Base-by-base conservation (phyloP, 2,113 vertebrate species). In the Phrynocephalus versicolor region DNA sequence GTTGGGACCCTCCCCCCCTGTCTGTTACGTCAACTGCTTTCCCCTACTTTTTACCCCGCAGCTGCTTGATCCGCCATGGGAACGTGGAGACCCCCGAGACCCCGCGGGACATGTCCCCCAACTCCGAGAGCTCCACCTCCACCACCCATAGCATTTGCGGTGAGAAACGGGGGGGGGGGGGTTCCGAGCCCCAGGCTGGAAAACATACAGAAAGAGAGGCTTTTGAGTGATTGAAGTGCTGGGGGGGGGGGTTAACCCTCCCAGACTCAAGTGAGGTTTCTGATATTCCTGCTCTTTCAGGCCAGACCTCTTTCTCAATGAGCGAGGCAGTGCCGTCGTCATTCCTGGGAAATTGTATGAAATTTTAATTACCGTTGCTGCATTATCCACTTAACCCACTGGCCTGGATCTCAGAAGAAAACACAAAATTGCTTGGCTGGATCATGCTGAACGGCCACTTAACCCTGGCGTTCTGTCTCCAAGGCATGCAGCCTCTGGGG, bases 111-210 rank as follows among this genome's bases (percentile, higher is more conserved):
- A 97, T 96, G 37, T 98, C 97, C 41, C 97, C 97, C 45, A 97
- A 93, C 92, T 97, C 97, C 0, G 98, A 98, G 79, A 96, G 97
- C 2, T 96, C 97, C 1, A 90, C 96, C 25, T 97, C 97, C 51
- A 94, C 91, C 76, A 94, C 96, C 60, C 97, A 97, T 88, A 97
- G 97, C 91, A 96, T 97, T 64, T 98, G 97, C 3, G 97, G 97
- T 98, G 84, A 97, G 95, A 79, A 81, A 73, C n/a, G n/a, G n/a
- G n/a, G n/a, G n/a, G n/a, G n/a, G n/a, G n/a, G n/a, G n/a, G n/a
- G n/a, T n/a, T n/a, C n/a, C n/a, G n/a, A n/a, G n/a, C n/a, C n/a
- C n/a, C n/a, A n/a, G n/a, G n/a, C n/a, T n/a, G n/a, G n/a, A n/a
- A n/a, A n/a, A n/a, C n/a, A n/a, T n/a, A n/a, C n/a, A n/a, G 1